Conservation (phyloP, 2,888 invertebrate genomes). For the Eremobia ochroleuca region DNA sequence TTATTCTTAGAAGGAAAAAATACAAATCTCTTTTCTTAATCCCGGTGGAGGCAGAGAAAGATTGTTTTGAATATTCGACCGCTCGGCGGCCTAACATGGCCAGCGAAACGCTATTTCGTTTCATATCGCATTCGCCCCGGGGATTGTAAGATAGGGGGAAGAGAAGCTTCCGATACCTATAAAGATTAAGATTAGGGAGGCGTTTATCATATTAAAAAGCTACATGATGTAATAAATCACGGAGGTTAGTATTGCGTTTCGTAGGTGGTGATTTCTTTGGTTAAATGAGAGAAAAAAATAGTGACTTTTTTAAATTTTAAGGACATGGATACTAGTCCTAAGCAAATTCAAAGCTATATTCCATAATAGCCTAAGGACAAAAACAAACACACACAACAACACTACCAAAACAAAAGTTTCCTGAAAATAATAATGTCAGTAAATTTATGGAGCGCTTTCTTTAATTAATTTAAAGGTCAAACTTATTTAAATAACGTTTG, state of each 20-base stretch:
- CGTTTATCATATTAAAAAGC: constrained; percentile 56
- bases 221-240: neutral
- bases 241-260: constrained; percentile 3
- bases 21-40: constrained; percentile 79
- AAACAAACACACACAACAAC: too few relatives aligned
- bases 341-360: constrained; percentile 22
- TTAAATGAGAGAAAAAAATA: neutral
- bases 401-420: neutral
- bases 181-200: constrained; percentile 69
- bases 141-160: constrained; percentile 55
- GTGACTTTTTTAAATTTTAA: neutral
- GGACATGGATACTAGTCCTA: neutral
- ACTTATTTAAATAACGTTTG: constrained; percentile 29
- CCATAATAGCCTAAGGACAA: neutral
- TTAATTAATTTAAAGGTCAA: constrained; percentile 40
- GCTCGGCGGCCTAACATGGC: constrained; percentile 58
- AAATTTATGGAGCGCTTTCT: constrained; percentile 34
- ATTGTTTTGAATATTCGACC: constrained; percentile 82
- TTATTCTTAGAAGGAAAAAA: constrained; percentile 78
- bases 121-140: constrained; percentile 68
- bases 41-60: constrained; percentile 70
- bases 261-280: neutral
- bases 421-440: constrained; percentile 24
- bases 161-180: constrained; percentile 63
- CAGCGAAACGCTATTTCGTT: constrained; percentile 72